Percentiles rank a stretch among this genome's conserved stretches.
phyloP scores from a whole-genome alignment of 2,888 invertebrate genomes.

The Eubasilissa splendida region DNA sequence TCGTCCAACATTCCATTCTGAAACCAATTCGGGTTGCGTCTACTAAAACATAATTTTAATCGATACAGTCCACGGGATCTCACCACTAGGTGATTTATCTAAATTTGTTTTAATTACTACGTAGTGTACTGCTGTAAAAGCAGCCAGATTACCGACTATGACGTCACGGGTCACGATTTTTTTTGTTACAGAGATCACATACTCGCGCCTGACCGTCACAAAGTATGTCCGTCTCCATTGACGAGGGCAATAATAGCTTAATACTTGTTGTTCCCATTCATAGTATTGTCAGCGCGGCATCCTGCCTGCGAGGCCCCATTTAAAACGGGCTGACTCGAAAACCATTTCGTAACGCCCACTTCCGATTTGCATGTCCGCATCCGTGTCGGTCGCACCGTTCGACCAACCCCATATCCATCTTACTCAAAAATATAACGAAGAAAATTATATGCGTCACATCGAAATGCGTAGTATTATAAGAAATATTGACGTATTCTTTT shows the following conservation, averaged over 20 bases:
- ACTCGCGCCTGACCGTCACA: neutral
- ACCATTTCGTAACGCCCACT: neutral
- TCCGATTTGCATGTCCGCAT: slow-evolving; percentile 19
- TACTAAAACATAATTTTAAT: no score
- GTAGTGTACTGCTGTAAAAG: no score
- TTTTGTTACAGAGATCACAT: slow-evolving; percentile 7
- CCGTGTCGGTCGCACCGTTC: neutral
- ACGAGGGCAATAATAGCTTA: slow-evolving; percentile 12
- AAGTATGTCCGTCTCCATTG: slow-evolving; percentile 23
- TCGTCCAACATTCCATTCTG: no score
- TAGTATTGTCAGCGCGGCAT: slow-evolving; percentile 6
- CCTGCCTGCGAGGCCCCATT: slow-evolving; percentile 11
- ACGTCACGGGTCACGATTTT: slow-evolving; percentile 23
- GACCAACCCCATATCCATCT: no score
- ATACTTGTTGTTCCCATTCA: slow-evolving; percentile 15
- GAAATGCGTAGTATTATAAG: no score
- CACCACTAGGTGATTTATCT: no score
- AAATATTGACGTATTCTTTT: no score
- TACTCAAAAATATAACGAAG: no score
- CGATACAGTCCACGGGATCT: no score
- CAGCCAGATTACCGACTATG: neutral
- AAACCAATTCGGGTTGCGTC: no score
- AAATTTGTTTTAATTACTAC: no score
- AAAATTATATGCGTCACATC: no score
- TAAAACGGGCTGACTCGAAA: slow-evolving; percentile 6